These are phyloP conservation scores for Patiria miniata DNA, from an alignment of 35 echinoderm and acorn worm genomes.

Conservation along the genomic window DNA sequence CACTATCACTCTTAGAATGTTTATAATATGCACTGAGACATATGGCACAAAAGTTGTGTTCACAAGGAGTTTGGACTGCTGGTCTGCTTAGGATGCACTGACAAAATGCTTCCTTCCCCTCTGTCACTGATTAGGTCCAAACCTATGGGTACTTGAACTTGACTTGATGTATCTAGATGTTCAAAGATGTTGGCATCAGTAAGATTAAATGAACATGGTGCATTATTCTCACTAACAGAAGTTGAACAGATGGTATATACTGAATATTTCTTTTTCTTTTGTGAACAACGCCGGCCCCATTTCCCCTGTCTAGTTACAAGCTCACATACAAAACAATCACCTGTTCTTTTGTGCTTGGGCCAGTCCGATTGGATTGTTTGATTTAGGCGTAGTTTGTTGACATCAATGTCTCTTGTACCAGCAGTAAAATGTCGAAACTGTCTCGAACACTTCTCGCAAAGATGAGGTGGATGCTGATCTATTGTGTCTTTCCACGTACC, in stretches of 20 bases:
- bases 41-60: background rate
- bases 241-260: background rate
- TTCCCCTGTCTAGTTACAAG: background rate
- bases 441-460: no score
- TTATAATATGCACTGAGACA: background rate
- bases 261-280: background rate
- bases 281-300: background rate
- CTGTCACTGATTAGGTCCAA: background rate
- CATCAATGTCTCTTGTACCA: no score
- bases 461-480: no score
- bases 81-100: background rate
- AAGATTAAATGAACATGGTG: background rate
- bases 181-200: background rate
- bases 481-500: no score
- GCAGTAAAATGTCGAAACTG: no score
- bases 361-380: background rate
- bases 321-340: background rate
- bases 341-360: background rate
- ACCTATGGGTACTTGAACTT: background rate
- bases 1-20: background rate
- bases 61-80: background rate
- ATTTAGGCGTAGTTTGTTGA: background rate
- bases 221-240: no score
- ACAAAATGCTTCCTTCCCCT: background rate
- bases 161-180: background rate